phyloP scores from a whole-genome alignment of 1,140 invertebrate species.

The Mylabris phalerata region DNA sequence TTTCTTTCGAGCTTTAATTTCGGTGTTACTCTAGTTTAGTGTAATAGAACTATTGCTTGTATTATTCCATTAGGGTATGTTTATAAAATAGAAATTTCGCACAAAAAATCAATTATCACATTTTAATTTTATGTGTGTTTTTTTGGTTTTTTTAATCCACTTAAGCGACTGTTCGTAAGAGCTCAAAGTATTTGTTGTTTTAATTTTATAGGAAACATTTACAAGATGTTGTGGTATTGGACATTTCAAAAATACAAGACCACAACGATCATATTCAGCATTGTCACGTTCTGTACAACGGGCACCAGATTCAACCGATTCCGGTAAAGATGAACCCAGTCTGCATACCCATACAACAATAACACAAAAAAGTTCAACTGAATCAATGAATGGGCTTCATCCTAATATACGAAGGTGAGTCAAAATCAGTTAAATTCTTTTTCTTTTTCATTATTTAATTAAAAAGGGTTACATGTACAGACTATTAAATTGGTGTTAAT shows the following conservation, averaged over 20 bases:
- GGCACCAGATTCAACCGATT: constrained; percentile 20
- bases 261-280: constrained; percentile 24
- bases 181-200: constrained; percentile 13
- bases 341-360: constrained; percentile 27
- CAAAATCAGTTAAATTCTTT: neutral
- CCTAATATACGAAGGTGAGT: constrained; percentile 16
- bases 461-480: too few relatives aligned
- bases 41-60: too few relatives aligned
- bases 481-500: too few relatives aligned
- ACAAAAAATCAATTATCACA: too few relatives aligned
- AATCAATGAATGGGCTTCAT: constrained; percentile 17
- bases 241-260: constrained; percentile 19
- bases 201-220: constrained; percentile 30
- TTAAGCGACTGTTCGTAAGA: neutral
- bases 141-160: too few relatives aligned
- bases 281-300: constrained; percentile 25
- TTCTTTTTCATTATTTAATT: too few relatives aligned
- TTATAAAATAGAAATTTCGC: too few relatives aligned
- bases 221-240: constrained; percentile 19
- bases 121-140: too few relatives aligned
- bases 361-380: constrained; percentile 28
- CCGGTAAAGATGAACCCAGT: constrained; percentile 23
- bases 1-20: too few relatives aligned
- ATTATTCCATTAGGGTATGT: too few relatives aligned
- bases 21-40: too few relatives aligned